Evolutionary conservation across 2,888 invertebrate genomes (phyloP).

Genomic region (Chydorus sphaericus): DNA sequence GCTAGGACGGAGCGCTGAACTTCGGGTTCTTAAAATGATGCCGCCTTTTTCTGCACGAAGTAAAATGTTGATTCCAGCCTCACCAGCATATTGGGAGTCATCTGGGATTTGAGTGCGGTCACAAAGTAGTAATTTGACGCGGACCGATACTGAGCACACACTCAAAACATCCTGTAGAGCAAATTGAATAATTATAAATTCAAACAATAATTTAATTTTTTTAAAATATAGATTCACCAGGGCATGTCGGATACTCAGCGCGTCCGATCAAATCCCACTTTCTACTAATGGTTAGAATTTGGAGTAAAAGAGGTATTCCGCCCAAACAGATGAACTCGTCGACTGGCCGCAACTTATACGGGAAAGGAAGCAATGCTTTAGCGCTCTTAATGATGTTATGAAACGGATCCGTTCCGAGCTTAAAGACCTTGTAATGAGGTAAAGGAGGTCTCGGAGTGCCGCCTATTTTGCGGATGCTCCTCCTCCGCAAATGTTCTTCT

Average conservation of each 20-base stretch:
- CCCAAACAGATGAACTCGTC: conserved; percentile 72
- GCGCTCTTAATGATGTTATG: conserved; percentile 72
- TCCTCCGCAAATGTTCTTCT: conserved; percentile 49
- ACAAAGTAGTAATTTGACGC: conserved; percentile 40
- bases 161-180: conserved; percentile 61
- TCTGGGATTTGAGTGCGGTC: conserved; percentile 41
- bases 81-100: conserved; percentile 53
- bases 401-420: conserved; percentile 57
- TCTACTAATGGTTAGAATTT: conserved; percentile 74
- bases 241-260: conserved; percentile 60
- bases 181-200: neutral
- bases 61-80: conserved; percentile 65
- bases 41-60: conserved; percentile 81
- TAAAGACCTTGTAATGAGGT: conserved; percentile 38
- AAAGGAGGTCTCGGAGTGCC: conserved; percentile 25
- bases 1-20: conserved; percentile 74
- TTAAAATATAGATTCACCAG: conserved; percentile 28
- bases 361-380: conserved; percentile 55
- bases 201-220: neutral
- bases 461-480: conserved; percentile 32
- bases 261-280: conserved; percentile 84
- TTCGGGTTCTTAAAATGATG: conserved; percentile 73
- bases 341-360: conserved; percentile 75
- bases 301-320: conserved; percentile 57
- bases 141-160: conserved; percentile 77